Conservation (phyloP, 2,888 invertebrate genomes). For the Caenorhabditis sp. region DNA sequence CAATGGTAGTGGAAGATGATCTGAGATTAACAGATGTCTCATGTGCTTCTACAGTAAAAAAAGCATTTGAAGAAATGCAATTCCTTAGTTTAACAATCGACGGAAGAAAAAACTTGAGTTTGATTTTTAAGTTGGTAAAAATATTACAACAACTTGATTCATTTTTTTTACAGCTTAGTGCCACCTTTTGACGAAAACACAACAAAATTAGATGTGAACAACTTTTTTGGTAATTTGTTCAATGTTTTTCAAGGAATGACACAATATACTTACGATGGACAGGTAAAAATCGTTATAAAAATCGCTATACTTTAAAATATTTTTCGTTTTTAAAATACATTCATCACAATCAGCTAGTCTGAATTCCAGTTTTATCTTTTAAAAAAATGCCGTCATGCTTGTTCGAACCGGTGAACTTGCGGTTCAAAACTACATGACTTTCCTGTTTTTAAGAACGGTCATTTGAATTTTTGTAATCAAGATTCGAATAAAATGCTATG, state of each 20-base stretch:
- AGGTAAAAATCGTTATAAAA: constrained; percentile 51
- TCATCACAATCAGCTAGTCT: too few species aligned
- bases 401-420: too few species aligned
- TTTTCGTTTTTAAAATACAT: too few species aligned
- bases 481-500: too few species aligned
- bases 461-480: too few species aligned
- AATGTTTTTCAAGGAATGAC: constrained; percentile 78
- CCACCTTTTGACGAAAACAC: constrained; percentile 70
- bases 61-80: constrained; percentile 67
- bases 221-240: constrained; percentile 76
- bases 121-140: constrained; percentile 59
- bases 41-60: constrained; percentile 59
- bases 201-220: constrained; percentile 73
- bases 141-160: constrained; percentile 45
- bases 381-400: too few species aligned
- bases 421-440: too few species aligned
- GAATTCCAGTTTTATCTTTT: too few species aligned
- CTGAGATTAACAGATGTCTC: constrained; percentile 58
- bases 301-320: too few species aligned
- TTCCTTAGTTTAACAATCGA: constrained; percentile 60
- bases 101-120: constrained; percentile 69
- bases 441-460: too few species aligned
- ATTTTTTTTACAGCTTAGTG: too few species aligned
- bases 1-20: constrained; percentile 75
- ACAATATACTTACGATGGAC: constrained; percentile 80